Conservation (phyloP, 2,888 invertebrate species). For the Chrysolina oricalcia region DNA sequence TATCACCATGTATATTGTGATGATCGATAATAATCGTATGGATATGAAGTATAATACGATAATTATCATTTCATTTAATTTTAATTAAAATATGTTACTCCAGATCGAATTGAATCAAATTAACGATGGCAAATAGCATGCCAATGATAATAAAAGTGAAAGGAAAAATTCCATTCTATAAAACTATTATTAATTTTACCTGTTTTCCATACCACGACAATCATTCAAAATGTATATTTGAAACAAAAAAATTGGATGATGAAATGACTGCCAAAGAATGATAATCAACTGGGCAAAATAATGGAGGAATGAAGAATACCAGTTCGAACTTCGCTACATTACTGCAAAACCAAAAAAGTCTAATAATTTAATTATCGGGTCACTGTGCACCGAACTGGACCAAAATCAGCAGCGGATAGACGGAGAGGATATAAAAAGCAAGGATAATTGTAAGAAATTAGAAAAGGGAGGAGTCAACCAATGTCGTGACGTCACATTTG, state of each 20-base stretch:
- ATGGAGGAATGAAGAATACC: background rate
- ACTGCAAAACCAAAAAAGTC: background rate
- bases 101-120: background rate
- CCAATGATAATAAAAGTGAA: conserved; percentile 30
- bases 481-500: conserved; percentile 64
- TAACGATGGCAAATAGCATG: background rate
- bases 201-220: background rate
- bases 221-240: background rate
- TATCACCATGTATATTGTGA: background rate
- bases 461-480: conserved; percentile 66
- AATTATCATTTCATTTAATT: background rate
- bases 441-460: conserved; percentile 61
- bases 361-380: conserved; percentile 27
- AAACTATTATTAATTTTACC: conserved; percentile 15
- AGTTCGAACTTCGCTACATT: background rate
- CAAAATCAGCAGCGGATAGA: conserved; percentile 47
- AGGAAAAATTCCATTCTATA: conserved; percentile 30
- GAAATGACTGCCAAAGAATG: too few relatives aligned
- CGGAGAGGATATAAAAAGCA: conserved; percentile 58
- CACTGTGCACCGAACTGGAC: conserved; percentile 46
- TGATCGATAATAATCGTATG: background rate
- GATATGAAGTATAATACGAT: background rate
- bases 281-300: too few relatives aligned
- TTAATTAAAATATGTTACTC: background rate
- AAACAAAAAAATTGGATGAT: too few relatives aligned